Base-by-base conservation (phyloP, 2,797 vertebrate species). In the Clarias laeviceps region DNA sequence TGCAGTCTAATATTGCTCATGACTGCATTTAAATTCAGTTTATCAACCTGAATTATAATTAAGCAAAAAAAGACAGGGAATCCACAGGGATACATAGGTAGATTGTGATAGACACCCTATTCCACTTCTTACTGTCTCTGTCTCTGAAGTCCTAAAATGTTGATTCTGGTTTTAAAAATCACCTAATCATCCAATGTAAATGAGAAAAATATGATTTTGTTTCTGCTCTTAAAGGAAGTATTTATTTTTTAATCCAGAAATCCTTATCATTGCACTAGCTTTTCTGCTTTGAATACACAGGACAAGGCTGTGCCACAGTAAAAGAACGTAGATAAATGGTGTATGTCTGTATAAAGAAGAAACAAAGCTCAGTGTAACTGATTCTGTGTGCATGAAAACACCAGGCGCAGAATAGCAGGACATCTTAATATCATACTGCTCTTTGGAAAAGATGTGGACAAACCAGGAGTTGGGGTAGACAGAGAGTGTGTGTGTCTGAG, bases 321-420 rank as follows among this genome's bases (percentile, higher is more conserved):
- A 88, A 88, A 68, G n/a, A 57, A 57, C 9, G 54, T 32, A 29
- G 66, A 85, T 82, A 79, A 80, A 81, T 70, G 73, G 61, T 54
- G 50, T 54, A 54, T 54, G 80, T 84, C 73, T 85, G 72, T 82
- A 66, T 32, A 64, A 80, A 80, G 59, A 32, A 80, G 68, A 72
- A 88, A 80, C 72, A 90, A 80, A 89, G 15, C 64, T n/a, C 73
- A 79, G 57, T 65, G 66, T 82, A 86, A 86, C 65, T 22, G 54
- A 70, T 54, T 84, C 79, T 85, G 27, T 77, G 64, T 59, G 72
- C 81, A 85, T 34, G 61, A 87, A 85, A 85, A 79, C 65, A 80
- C 79, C 70, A 83, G 59, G 80, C 79, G 27, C 79, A 84, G 54
- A 68, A 80, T 56, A 80, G 65, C 70, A 82, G 83, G 76, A 82